Conservation (phyloP, 2,888 invertebrate species). For the Amblyjoppa proteus region DNA sequence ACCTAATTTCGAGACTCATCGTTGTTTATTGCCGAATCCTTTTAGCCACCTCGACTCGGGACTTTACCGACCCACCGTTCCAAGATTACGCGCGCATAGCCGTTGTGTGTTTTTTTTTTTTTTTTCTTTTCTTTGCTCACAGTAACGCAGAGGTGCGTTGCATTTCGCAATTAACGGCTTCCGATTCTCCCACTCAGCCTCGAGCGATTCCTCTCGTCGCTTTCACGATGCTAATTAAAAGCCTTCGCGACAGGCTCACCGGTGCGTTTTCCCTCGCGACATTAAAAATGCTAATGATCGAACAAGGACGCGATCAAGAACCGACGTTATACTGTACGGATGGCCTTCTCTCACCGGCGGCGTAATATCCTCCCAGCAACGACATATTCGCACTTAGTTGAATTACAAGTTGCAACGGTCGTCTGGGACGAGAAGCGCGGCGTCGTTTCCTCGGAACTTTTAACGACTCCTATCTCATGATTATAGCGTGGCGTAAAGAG, state of each 20-base stretch:
- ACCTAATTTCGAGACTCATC: constrained; percentile 80
- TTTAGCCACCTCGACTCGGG: constrained; percentile 76
- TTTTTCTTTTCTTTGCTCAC: neutral
- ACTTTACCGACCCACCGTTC: neutral
- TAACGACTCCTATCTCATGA: constrained; percentile 60
- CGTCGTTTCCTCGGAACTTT: constrained; percentile 61
- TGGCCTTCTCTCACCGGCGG: constrained; percentile 11
- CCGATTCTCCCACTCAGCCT: neutral
- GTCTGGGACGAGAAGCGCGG: constrained; percentile 44
- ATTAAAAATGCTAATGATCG: constrained; percentile 77
- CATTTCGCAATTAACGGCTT: constrained; percentile 9
- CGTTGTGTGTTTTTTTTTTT: neutral
- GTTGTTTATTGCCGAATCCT: constrained; percentile 84
- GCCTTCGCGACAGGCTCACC: constrained; percentile 6
- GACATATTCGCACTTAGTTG: constrained; percentile 71
- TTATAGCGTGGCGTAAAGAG: constrained; percentile 48
- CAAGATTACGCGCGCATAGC: constrained; percentile 32
- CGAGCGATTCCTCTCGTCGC: constrained; percentile 9
- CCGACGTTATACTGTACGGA: constrained; percentile 39
- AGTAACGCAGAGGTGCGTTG: neutral
- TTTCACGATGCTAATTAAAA: constrained; percentile 24
- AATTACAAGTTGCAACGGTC: constrained; percentile 63
- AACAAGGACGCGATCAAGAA: constrained; percentile 49
- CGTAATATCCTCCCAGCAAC: constrained; percentile 50
- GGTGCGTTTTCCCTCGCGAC: constrained; percentile 59